Evolutionary conservation across 2,888 invertebrate genomes (phyloP).

Genomic region (Nebria salina): DNA sequence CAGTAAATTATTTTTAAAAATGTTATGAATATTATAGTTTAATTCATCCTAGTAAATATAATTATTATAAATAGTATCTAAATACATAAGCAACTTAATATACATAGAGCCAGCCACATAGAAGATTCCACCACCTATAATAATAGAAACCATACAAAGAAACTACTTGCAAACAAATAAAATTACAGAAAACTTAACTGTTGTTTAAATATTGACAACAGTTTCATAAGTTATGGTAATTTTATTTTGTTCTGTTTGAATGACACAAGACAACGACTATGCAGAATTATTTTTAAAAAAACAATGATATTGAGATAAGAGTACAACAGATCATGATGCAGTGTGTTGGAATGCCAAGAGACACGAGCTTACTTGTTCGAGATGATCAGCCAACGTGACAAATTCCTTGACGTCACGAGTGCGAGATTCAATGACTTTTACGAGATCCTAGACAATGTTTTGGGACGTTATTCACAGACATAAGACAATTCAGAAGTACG

Average conservation of each 20-base stretch:
- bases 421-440: slow-evolving; percentile 77
- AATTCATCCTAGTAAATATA: neutral
- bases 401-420: slow-evolving; percentile 78
- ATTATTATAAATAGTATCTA: neutral
- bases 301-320: slow-evolving; percentile 5
- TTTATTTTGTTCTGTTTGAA: neutral
- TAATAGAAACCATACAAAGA: neutral
- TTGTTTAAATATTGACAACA: neutral
- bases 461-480: neutral
- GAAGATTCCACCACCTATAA: neutral
- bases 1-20: too few relatives aligned
- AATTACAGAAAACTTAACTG: neutral
- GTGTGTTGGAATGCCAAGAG: slow-evolving; percentile 31
- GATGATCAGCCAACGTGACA: slow-evolving; percentile 78
- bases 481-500: neutral
- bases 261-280: slow-evolving; percentile 19
- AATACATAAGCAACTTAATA: neutral
- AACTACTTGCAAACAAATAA: neutral
- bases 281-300: slow-evolving; percentile 1
- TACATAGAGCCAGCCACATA: neutral
- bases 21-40: neutral
- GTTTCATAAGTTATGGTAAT: slow-evolving; percentile 7
- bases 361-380: slow-evolving; percentile 81
- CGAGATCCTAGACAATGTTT: slow-evolving; percentile 73
- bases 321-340: slow-evolving; percentile 39